Evolutionary conservation across 2,113 vertebrate genomes (phyloP), one percentile per base, ranked within the genome.

Genomic region (Chaetodon auriga): DNA sequence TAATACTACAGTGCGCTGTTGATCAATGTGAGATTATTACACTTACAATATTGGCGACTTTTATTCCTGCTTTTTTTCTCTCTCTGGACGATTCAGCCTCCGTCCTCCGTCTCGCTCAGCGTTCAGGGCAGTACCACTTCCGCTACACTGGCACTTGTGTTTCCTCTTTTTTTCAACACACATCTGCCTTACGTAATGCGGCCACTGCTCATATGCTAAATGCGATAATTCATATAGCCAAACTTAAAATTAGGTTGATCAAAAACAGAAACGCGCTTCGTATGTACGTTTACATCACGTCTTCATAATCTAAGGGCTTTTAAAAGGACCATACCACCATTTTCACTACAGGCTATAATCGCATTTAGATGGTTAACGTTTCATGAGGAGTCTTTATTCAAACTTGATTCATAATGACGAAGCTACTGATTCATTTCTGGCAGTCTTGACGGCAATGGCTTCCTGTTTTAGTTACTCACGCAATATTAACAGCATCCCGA

Each of bases 101-200:
- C 91, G 94, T 95, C 92, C 92, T 94, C 92, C 90, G 93, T 94
- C 90, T 95, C 89, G 93, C 90, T 94, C 90, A 86, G 90, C 93
- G 91, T 93, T 95, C 93, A 94, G 94, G 94, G 95, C 94, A 95
- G 94, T 90, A 95, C 94, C 92, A 95, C 95, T 96, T 96, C 95
- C 95, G 95, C 80, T 95, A 85, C 86, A 85, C 84, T 81, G 88
- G 87, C 91, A 92, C 93, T 95, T 94, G 89, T 92, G 92, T 93
- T 95, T 95, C 94, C 93, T 93, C 88, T 87, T 89, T 85, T 81
- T 41, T 75, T 75, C 82, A 68, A 72, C 83, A 55, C 90, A 91
- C 92, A 92, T 91, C 90, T 93, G 92, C 87, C 86, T 91, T 91
- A 91, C 84, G 87, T 92, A 90, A 91, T 87, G 85, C 79, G 45